Conservation (phyloP, 2,797 vertebrate genomes). For the Choloepus didactylus region DNA sequence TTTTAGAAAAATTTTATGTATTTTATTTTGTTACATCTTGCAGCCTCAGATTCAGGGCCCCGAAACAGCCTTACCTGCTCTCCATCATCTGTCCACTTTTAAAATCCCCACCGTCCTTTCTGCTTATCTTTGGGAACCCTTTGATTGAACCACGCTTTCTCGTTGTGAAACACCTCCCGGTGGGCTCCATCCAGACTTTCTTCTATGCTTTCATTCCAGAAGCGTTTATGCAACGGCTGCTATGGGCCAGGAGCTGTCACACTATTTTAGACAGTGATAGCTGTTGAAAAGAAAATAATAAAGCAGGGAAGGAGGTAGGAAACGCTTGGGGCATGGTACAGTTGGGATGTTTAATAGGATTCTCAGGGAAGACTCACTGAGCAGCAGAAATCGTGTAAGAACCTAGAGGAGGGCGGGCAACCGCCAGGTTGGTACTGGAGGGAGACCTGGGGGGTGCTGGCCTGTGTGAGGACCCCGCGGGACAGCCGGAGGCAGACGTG, state of each 20-base stretch:
- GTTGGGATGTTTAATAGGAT: not conserved
- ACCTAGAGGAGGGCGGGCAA: not conserved
- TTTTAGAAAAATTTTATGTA: not conserved
- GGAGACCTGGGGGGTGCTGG: too few species aligned
- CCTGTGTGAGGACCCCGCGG: too few species aligned
- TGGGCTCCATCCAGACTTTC: too few species aligned
- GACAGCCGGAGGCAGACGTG: not conserved
- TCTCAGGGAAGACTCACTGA: not conserved
- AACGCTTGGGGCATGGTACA: not conserved
- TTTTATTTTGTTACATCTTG: not conserved
- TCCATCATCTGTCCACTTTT: not conserved
- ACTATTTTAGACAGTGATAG: not conserved
- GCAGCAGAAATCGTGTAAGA: not conserved
- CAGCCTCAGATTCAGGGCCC: not conserved
- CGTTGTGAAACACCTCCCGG: too few species aligned
- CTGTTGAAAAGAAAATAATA: too few species aligned
- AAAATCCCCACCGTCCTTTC: rapidly evolving
- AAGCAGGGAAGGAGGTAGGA: not conserved
- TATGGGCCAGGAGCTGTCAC: too few species aligned
- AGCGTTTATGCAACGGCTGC: not conserved
- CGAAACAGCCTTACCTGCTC: too few species aligned
- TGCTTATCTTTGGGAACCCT: not conserved
- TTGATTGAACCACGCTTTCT: too few species aligned
- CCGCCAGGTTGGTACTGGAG: too few species aligned
- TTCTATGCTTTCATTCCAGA: not conserved